phyloP scores from a whole-genome alignment of 2,888 invertebrate species.

The Leucoma salicis region DNA sequence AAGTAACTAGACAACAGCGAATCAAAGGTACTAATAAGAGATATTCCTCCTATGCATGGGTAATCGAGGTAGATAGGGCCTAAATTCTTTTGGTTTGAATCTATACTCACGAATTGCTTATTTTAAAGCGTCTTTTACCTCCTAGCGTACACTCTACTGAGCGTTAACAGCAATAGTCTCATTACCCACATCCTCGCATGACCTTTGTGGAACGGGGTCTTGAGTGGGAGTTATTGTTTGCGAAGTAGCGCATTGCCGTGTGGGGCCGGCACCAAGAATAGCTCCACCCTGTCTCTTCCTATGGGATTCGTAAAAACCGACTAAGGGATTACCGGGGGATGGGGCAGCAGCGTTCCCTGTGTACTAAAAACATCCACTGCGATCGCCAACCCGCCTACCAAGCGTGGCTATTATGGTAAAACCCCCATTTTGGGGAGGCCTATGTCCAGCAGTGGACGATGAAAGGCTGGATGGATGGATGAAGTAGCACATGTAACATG shows the following conservation, averaged over 20 bases:
- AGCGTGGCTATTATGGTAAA: no score
- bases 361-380: no score
- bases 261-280: no score
- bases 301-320: no score
- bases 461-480: neutral
- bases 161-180: neutral
- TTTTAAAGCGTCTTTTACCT: neutral
- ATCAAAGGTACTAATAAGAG: neutral
- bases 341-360: no score
- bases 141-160: neutral
- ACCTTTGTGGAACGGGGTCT: neutral
- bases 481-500: neutral
- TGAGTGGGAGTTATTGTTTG: no score
- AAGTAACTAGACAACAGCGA: neutral
- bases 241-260: no score
- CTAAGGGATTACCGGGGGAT: no score
- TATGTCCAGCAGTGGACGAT: no score
- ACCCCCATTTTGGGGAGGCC: no score
- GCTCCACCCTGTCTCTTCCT: no score
- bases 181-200: neutral
- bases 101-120: neutral
- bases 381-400: no score
- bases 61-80: neutral
- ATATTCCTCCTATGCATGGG: neutral
- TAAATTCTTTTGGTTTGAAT: neutral